Evolutionary conservation across 2,888 invertebrate genomes (phyloP).

Genomic region (Scotopteryx bipunctaria): DNA sequence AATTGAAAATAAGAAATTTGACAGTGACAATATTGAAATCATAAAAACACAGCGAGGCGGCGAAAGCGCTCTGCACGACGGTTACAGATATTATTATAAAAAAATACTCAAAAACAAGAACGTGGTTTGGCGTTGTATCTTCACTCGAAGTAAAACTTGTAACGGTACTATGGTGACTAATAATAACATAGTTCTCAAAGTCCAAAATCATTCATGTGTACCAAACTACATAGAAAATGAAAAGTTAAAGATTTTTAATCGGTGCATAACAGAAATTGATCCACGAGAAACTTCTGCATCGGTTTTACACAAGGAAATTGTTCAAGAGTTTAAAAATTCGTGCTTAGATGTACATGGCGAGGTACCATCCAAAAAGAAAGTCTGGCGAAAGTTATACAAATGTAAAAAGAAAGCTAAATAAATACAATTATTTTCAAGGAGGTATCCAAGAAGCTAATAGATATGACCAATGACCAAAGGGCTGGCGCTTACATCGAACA

Average conservation of each 20-base stretch:
- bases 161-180: not conserved
- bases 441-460: too few relatives aligned
- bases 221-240: conserved; percentile 1
- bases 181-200: not conserved
- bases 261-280: not conserved
- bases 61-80: not conserved
- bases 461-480: too few relatives aligned
- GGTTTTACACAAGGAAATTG: conserved; percentile 1
- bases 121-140: not conserved
- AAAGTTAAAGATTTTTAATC: conserved; percentile 1
- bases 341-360: conserved; percentile 3
- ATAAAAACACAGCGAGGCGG: conserved; percentile 3
- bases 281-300: not conserved
- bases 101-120: conserved; percentile 2
- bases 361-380: conserved; percentile 1
- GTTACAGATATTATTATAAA: not conserved
- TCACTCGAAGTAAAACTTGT: not conserved
- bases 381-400: not conserved
- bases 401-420: not conserved
- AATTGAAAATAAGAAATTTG: not conserved
- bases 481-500: too few relatives aligned
- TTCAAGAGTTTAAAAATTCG: not conserved
- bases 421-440: too few relatives aligned
- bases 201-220: conserved; percentile 2
- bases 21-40: not conserved